Evolutionary conservation across 2,797 vertebrate species (phyloP).

Genomic region (Mallotus villosus): DNA sequence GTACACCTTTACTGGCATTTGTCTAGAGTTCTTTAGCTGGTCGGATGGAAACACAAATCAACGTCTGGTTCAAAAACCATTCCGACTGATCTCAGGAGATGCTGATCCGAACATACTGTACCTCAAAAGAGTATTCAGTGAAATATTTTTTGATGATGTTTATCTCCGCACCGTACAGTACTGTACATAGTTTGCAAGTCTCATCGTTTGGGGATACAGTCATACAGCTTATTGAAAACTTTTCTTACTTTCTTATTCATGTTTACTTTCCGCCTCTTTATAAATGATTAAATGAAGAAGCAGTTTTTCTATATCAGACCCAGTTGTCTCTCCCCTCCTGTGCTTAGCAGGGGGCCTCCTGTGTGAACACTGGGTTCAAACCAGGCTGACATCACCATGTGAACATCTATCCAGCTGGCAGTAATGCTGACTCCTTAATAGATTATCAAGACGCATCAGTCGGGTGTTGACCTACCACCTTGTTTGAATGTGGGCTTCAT

Average conservation of each 20-base stretch:
- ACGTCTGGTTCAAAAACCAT: constrained; percentile 69
- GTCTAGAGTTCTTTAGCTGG: constrained; percentile 57
- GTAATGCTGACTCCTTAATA: constrained; percentile 52
- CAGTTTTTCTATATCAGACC: constrained; percentile 51
- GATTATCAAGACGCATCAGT: constrained; percentile 38
- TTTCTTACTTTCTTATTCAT: constrained; percentile 49
- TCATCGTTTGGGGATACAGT: not conserved
- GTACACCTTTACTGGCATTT: constrained; percentile 28
- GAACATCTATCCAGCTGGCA: constrained; percentile 37
- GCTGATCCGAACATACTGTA: constrained; percentile 71
- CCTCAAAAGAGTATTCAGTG: constrained; percentile 65
- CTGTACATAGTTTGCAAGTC: not conserved
- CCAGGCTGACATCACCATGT: constrained; percentile 41
- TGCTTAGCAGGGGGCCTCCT: constrained; percentile 44
- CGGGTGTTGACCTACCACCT: constrained; percentile 7
- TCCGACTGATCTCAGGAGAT: constrained; percentile 43
- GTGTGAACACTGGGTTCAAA: constrained; percentile 6
- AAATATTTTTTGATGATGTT: constrained; percentile 43
- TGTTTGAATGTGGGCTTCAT: constrained; percentile 20
- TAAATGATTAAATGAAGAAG: constrained; percentile 69
- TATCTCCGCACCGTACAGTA: not conserved
- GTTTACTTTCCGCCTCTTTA: constrained; percentile 58
- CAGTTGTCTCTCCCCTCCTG: constrained; percentile 24
- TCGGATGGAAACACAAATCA: constrained; percentile 70
- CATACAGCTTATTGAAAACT: constrained; percentile 33